These are phyloP conservation scores for Hypotaenidia philippensis DNA, from an alignment of 2,797 vertebrate species.

Conservation along the genomic window DNA sequence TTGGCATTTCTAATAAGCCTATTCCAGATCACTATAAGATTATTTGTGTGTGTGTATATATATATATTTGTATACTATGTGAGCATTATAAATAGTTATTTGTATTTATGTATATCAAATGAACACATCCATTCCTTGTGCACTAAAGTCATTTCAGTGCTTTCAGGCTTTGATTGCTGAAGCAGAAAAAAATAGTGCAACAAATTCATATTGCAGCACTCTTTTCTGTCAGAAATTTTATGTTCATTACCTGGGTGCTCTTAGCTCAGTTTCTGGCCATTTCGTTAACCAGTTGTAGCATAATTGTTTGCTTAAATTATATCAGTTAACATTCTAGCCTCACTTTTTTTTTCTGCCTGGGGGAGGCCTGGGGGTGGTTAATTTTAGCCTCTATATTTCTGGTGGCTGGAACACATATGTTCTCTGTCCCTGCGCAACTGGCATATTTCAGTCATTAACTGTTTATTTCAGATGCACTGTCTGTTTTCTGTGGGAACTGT, in stretches of 20 bases:
- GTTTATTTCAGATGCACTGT: slow-evolving; percentile 40
- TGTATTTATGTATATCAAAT: background rate
- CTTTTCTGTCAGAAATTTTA: background rate
- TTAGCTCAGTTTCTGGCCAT: background rate
- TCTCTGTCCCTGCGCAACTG: background rate
- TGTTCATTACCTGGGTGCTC: background rate
- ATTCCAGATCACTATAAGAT: background rate
- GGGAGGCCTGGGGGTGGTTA: background rate
- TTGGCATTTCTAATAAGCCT: background rate
- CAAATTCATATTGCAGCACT: background rate
- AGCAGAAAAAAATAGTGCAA: background rate
- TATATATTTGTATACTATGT: background rate
- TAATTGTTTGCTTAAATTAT: background rate
- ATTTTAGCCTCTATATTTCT: slow-evolving; percentile 43
- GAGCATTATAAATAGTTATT: background rate
- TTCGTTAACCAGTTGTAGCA: background rate
- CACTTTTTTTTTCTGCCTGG: background rate
- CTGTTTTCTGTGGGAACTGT: slow-evolving; percentile 59
- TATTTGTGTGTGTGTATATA: background rate
- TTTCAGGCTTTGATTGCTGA: background rate
- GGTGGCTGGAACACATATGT: slow-evolving; percentile 14
- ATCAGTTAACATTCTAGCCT: background rate
- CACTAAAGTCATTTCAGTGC: background rate
- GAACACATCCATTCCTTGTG: background rate
- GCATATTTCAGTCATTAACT: slow-evolving; percentile 53